Conservation (phyloP, 2,113 vertebrate species). For the Parotia lawesii region DNA sequence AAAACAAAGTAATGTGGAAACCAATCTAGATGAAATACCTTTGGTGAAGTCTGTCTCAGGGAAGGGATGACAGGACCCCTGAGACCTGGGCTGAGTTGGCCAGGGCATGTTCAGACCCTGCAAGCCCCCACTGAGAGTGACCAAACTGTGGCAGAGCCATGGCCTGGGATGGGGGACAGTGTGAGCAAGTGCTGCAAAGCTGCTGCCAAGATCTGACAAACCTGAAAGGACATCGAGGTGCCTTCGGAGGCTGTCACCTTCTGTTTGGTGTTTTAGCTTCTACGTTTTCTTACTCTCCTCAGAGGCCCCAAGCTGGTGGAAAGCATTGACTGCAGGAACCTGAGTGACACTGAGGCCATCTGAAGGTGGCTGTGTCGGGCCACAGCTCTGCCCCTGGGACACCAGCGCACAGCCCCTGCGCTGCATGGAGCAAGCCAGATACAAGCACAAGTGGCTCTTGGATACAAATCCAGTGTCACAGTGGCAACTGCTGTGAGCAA, state of each 20-base stretch:
- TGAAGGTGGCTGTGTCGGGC: background rate
- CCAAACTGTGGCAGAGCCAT: accelerated
- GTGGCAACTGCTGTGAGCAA: background rate
- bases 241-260: background rate
- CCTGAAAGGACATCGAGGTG: accelerated
- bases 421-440: background rate
- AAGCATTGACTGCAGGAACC: background rate
- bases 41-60: background rate
- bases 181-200: background rate
- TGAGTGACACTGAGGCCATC: accelerated
- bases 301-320: background rate
- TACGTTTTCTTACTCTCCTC: background rate
- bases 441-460: background rate
- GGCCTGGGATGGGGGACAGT: background rate
- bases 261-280: background rate
- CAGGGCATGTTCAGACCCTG: background rate
- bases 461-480: background rate
- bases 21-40: background rate
- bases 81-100: background rate
- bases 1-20: background rate
- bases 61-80: background rate
- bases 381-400: background rate
- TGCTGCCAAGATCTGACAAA: background rate
- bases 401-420: background rate
- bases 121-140: background rate